Evolutionary conservation across 2,113 vertebrate species (phyloP), one percentile per base, ranked within the genome.

Genomic region (Chascanopsetta lugubris): DNA sequence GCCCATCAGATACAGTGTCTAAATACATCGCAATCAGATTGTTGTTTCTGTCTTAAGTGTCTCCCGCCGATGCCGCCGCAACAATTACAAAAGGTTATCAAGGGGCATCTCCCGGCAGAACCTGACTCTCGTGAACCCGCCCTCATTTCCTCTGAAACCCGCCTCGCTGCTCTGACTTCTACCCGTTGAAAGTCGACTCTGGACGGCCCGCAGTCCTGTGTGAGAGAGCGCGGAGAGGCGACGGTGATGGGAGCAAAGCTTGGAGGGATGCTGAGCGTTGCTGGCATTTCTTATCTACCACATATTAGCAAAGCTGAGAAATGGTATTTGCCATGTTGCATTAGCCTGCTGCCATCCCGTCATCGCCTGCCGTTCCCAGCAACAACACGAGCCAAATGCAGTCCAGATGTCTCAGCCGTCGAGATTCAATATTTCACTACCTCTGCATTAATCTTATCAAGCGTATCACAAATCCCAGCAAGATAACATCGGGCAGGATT

Each of bases 51-150:
- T 58, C 70, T 30, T 6, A 93, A 94, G 93, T 91, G 90, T 87
- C 93, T 93, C 94, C 94, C 92, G 92, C 93, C 91, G 91, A 90
- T 91, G 90, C 86, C 92, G 93, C 88, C 91, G 90, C 92, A 93
- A 91, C 93, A 94, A 93, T 95, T 93, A 94, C 89, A 83, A 91
- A 90, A 86, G 96, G 96, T 98, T 98, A 99, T 98, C 96, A 94
- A 82, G 89, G 95, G 93, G 92, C 96, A 97, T 96, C 94, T 82
- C 90, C 87, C 89, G 89, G 88, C 91, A 84, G 80, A 75, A 88
- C 94, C 93, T 86, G 83, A 85, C 92, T 84, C 89, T 89, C 90
- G 91, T 91, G 94, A 94, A 94, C 93, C 92, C 90, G 90, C 89
- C 92, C 93, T 93, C 89, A 93, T 90, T 76, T 75, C 80, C 82